These are phyloP conservation scores for Batillaria attramentaria DNA, from an alignment of 1,140 invertebrate genomes.

Conservation along the genomic window DNA sequence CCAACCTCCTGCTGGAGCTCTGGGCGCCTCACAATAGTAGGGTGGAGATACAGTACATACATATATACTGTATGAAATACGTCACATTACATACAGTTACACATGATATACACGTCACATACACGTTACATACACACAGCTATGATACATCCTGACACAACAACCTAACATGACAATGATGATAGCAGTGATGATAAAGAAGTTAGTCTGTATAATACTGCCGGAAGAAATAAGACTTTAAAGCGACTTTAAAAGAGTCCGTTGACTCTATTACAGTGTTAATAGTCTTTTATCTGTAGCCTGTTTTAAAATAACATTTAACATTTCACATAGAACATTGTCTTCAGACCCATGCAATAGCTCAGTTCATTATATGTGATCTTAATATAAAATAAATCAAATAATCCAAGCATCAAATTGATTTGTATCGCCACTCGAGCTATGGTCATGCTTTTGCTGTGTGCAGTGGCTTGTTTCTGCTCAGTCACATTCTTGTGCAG, in stretches of 20 bases:
- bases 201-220: too few relatives aligned
- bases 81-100: too few relatives aligned
- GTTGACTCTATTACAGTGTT: not conserved
- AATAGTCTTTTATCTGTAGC: not conserved
- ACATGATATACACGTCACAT: too few relatives aligned
- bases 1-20: too few relatives aligned
- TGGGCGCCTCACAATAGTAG: too few relatives aligned
- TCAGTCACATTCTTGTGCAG: not conserved
- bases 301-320: conserved; percentile 10
- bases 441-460: not conserved
- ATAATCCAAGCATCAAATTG: not conserved
- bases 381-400: too few relatives aligned
- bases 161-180: too few relatives aligned
- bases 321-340: not conserved
- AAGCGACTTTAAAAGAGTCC: too few relatives aligned
- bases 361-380: not conserved
- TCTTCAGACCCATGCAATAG: not conserved
- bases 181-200: too few relatives aligned
- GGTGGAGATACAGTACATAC: not conserved
- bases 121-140: too few relatives aligned
- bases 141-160: too few relatives aligned
- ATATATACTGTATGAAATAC: not conserved
- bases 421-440: not conserved
- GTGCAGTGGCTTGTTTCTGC: not conserved
- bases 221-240: too few relatives aligned